phyloP scores from a whole-genome alignment of 2,113 vertebrate genomes.

The Centropristis striata region DNA sequence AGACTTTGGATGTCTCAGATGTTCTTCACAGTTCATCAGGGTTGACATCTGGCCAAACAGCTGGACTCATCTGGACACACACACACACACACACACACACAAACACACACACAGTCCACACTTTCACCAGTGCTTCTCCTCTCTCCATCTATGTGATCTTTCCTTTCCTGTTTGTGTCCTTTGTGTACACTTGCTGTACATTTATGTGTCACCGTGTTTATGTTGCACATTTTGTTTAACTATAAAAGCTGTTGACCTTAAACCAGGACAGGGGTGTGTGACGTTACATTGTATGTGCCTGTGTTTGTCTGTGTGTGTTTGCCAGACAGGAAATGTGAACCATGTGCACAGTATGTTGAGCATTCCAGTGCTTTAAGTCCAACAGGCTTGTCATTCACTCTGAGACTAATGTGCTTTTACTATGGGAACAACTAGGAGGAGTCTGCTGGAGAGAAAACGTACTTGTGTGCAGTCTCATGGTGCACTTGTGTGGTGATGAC shows the following conservation, averaged over 20 bases:
- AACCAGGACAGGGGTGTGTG: conserved; percentile 12
- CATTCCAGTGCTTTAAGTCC: conserved; percentile 49
- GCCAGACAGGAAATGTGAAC: conserved; percentile 73
- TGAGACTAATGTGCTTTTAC: conserved; percentile 35
- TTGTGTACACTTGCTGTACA: conserved; percentile 11
- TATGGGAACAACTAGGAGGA: conserved; percentile 38
- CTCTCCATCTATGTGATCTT: conserved; percentile 8
- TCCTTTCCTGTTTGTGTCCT: neutral
- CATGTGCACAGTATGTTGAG: conserved; percentile 57
- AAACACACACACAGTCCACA: conserved; percentile 39
- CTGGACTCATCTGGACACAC: conserved; percentile 72
- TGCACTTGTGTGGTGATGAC: conserved; percentile 16
- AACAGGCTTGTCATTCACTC: conserved; percentile 27
- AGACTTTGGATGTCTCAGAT: conserved; percentile 72
- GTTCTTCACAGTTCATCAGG: conserved; percentile 81
- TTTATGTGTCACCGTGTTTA: conserved; percentile 22
- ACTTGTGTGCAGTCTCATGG: neutral
- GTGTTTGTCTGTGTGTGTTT: conserved; percentile 42
- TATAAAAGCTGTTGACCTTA: neutral
- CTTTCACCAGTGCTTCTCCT: conserved; percentile 36
- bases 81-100: conserved; percentile 44
- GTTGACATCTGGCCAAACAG: conserved; percentile 84
- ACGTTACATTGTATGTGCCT: conserved; percentile 4
- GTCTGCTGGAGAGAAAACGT: conserved; percentile 11
- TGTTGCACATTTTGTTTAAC: conserved; percentile 18